Evolutionary conservation across 2,888 invertebrate genomes (phyloP).

Genomic region (Tipula helvola): DNA sequence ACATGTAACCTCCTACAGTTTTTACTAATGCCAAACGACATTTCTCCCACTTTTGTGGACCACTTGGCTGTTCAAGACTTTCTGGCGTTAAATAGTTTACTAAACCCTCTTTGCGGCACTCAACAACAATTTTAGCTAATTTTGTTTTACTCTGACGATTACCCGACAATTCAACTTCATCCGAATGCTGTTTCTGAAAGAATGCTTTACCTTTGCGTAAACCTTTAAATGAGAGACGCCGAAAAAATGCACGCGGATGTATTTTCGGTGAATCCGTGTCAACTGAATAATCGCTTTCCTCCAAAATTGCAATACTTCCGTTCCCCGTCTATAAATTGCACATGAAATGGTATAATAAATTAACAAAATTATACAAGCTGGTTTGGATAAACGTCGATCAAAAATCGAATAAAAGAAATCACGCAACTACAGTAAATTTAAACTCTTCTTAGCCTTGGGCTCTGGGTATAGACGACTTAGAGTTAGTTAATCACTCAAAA

Average conservation of each 20-base stretch:
- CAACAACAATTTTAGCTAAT: constrained; percentile 82
- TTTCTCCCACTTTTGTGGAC: constrained; percentile 87
- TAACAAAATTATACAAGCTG: neutral
- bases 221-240: constrained; percentile 80
- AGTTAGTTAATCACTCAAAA: too few species aligned
- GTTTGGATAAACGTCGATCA: too few species aligned
- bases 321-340: constrained; percentile 23
- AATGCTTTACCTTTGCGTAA: constrained; percentile 63
- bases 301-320: constrained; percentile 35
- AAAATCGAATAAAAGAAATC: too few species aligned
- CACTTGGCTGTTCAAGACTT: constrained; percentile 69
- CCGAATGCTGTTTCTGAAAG: constrained; percentile 83
- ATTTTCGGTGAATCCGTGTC: constrained; percentile 70
- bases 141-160: constrained; percentile 72
- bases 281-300: constrained; percentile 58
- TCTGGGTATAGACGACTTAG: too few species aligned
- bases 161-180: constrained; percentile 62
- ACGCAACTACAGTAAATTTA: too few species aligned
- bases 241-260: constrained; percentile 70
- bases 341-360: too few species aligned
- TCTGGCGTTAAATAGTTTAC: constrained; percentile 89
- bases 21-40: constrained; percentile 83
- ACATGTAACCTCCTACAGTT: constrained; percentile 80
- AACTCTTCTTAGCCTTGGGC: too few species aligned
- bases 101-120: constrained; percentile 85